Evolutionary conservation across 2,113 vertebrate genomes (phyloP), one percentile per base, ranked within the genome.

Genomic region (Orycteropus afer): DNA sequence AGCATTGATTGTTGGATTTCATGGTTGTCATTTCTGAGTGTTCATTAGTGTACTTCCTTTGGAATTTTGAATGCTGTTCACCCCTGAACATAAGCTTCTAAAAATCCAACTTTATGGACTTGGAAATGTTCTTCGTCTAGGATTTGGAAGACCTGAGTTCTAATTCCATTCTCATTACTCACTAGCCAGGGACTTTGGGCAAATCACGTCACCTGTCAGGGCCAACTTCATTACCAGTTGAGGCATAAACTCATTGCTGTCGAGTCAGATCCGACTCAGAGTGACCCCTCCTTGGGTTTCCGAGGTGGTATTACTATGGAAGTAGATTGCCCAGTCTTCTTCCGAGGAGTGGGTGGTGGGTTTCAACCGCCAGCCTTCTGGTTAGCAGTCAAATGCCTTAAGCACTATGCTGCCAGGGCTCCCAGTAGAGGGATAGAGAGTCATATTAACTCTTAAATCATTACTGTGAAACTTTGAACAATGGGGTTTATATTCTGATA

Each of bases 31-130:
- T 61, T 95, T 93, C 86, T 93, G 81, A 76, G 49, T 77, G 71
- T 57, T 90, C 37, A 81, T 23, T 83, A 76, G 59, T 92, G 40
- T 92, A 25, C 82, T 96, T 27, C 86, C 71, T 86, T 91, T 95
- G 74, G 59, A 88, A 95, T 81, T 92, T 93, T 95, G 92, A 90
- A 89, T 94, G 51, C 23, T 76, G 74, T 94, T 94, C 86, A 89
- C 69, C 63, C 53, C 59, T 94, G 40, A 95, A 81, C 12, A 23
- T 80, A 12, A 29, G 20, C 57, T 92, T 93, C 69, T 86, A 69
- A 89, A 94, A 95, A 42, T 65, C 65, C 37, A 94, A 29, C 15
- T 94, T 96, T 63, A n/a, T 76, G n/a, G 3, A 17, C 51, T 73
- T 34, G 87, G 81, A 84, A 51, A 81, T 96, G 25, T 89, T 86